Percentiles rank a stretch among this genome's conserved stretches.
These are phyloP conservation scores for Zaprionus gabonicus DNA, from an alignment of 1,140 invertebrate genomes.

Conservation along the genomic window DNA sequence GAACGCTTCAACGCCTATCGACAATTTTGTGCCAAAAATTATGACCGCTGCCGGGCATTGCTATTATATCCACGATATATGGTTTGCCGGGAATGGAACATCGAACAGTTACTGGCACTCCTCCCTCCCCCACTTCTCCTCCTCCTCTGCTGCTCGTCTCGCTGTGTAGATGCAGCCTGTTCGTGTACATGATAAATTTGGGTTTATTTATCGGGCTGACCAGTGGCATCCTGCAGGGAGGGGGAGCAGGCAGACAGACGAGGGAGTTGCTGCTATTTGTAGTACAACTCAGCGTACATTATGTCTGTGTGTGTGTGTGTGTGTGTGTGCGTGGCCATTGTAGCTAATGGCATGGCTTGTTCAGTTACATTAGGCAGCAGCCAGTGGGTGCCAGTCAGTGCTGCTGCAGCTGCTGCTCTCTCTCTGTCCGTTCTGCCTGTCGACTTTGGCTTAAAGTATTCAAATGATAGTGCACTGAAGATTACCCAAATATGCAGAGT, in stretches of 20 bases:
- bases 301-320: neutral
- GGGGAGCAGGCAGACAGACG: conserved; percentile 20
- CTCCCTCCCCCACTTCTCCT: neutral
- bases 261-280: conserved; percentile 67
- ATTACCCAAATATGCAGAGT: neutral
- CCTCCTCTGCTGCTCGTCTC: neutral
- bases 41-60: conserved; percentile 67
- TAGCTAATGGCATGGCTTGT: conserved; percentile 63
- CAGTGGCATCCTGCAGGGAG: conserved; percentile 42
- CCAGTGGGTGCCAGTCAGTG: conserved; percentile 42
- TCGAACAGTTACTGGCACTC: conserved; percentile 9
- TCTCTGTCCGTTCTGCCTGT: conserved; percentile 4
- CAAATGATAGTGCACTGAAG: conserved; percentile 16
- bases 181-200: conserved; percentile 78
- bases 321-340: conserved; percentile 41
- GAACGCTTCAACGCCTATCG: conserved; percentile 83
- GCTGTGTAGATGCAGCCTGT: conserved; percentile 26
- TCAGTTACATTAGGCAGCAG: conserved; percentile 64
- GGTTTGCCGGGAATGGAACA: conserved; percentile 26
- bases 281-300: neutral
- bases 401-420: conserved; percentile 50
- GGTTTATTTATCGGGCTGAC: conserved; percentile 75
- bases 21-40: conserved; percentile 81
- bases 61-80: conserved; percentile 80
- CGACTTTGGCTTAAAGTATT: conserved; percentile 54